Evolutionary conservation across 2,797 vertebrate species (phyloP).

Genomic region (Gymnothorax reevesii): DNA sequence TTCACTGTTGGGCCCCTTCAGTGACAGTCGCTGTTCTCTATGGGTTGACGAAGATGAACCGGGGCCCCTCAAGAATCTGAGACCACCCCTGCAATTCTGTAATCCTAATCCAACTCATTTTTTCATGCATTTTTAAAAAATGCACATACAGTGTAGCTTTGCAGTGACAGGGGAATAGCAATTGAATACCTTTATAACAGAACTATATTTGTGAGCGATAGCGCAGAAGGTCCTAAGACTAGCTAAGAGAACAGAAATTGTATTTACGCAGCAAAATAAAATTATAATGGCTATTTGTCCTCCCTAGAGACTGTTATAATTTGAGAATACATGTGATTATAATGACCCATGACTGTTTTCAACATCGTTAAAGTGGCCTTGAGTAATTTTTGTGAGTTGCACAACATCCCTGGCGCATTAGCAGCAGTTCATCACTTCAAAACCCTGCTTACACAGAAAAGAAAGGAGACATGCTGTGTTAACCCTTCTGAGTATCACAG

Average conservation of each 20-base stretch:
- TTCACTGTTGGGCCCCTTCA: too few species aligned
- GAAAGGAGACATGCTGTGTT: neutral
- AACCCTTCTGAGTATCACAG: neutral
- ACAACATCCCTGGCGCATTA: neutral
- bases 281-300: neutral
- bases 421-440: neutral
- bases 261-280: neutral
- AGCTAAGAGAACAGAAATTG: neutral
- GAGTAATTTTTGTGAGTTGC: neutral
- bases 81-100: too few species aligned
- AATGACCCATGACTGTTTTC: neutral
- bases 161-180: neutral
- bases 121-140: too few species aligned
- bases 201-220: neutral
- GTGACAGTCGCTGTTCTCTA: too few species aligned
- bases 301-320: neutral
- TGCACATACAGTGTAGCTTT: too few species aligned
- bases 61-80: too few species aligned
- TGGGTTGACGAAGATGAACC: too few species aligned
- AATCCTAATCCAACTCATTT: too few species aligned
- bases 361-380: neutral
- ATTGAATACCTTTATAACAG: neutral
- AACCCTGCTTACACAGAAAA: neutral
- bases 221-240: neutral
- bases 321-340: neutral